Evolutionary conservation across 2,797 vertebrate species (phyloP), one percentile per base, ranked within the genome.

Genomic region (Brachyalestes nurse): DNA sequence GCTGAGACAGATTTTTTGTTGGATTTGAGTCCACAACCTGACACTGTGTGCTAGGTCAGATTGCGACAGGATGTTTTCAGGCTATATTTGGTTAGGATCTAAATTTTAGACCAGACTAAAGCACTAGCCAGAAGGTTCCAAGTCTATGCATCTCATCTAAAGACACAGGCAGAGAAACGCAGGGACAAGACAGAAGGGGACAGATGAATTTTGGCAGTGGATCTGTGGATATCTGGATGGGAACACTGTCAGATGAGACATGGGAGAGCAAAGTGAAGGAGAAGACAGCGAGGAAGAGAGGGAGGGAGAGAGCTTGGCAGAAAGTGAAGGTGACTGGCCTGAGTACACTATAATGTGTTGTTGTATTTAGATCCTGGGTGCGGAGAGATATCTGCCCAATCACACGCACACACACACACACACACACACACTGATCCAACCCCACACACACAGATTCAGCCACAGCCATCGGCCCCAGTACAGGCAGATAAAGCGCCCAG

Each of bases 251-350:
- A 81, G 87, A 55, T 34, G 17, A 55, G 87, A 61, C n/a, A 65
- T 77, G 23, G 7, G 85, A 87, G 88, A 88, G 81, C 82, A 83
- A 85, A 66, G 87, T 88, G 87, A 25, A 45, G 91, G 90, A 90
- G 47, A 51, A 76, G 88, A 91, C 86, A 89, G 88, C 85, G 86
- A 89, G 88, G 87, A 84, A 80, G 75, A 88, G 86, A 80, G 72
- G 86, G 81, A 80, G 40, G 62, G 47, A 62, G 57, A 79, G 75
- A 86, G 78, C 28, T 78, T 84, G 28, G 45, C 80, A 10, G 14
- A 53, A 65, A 65, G 69, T 57, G 17, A 47, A 81, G 80, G 80
- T 82, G 74, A 71, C 38, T 10, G 23, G 40, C 62, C 66, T 57
- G 72, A 49, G 77, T 28, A 69, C 28, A 28, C n/a, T 21, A 17